Base-by-base conservation (phyloP, 2,113 vertebrate genomes). In the Laticauda colubrina region DNA sequence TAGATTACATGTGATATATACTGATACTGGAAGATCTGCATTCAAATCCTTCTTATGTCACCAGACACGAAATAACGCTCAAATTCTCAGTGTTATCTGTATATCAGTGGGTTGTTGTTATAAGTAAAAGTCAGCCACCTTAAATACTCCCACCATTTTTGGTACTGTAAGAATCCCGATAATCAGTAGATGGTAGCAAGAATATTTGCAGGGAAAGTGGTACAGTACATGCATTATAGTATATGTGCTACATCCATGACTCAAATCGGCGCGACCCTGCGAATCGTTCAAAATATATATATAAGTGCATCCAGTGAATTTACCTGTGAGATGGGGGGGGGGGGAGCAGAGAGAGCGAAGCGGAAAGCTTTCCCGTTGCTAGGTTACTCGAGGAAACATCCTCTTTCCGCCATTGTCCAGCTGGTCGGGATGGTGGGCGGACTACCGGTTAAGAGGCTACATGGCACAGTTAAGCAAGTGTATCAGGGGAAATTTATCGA, bases 401-500 rank as follows among this genome's bases (percentile, higher is more conserved):
- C 75, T 21, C 4, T 34, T 7, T 21, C 87, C 9, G 59, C 34
- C 53, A 34, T 61, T 26, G 3, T n/a, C 89, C 23, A 56, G 51
- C 14, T 56, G 0, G 53, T 21, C 24, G 43, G 90, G 48, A 89
- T 96, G 95, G 93, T 26, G 20, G 43, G 92, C 0, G 51, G 29
- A 24, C 24, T 24, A 12, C 92, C 92, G 7, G 34, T 43, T 34
- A 53, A 87, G n/a, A 89, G 81, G 39, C 88, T 92, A 53, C 64
- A 14, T 12, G 92, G 92, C 1, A 4, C 20, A 48, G 59, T 94
- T 90, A 93, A n/a, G 89, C 95, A 94, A 0, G 87, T 91, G 10
- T 97, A 93, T 56, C 14, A 89, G 59, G 97, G 97, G 12, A 95
- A 39, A 23, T 97, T 95, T 88, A 39, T 92, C 8, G 95, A 95